Base-by-base conservation (phyloP, 64 coral and sea anemone genomes). In the Porites lutea region DNA sequence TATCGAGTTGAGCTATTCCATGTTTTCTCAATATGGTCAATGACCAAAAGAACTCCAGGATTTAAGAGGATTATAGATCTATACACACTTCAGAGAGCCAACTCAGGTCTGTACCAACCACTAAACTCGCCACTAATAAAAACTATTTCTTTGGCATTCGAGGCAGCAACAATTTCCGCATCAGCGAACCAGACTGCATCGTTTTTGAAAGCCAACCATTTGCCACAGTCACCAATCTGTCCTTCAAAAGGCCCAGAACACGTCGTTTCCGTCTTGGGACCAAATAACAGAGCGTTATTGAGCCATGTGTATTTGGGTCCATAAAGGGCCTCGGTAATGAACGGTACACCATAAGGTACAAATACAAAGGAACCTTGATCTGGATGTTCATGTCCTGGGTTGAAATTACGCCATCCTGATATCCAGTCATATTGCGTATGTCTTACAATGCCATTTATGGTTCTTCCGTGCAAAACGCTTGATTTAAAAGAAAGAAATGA, bases 261-360 rank as follows among this genome's bases (percentile, higher is more conserved):
- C 51, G 65, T 87, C 2, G 18, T 14, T 46, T 18, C 45, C 14
- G 82, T 70, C 47, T 75, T 11, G 3, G 83, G 71, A 0, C 82
- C 74, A 88, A 93, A 93, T 61, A 77, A 15, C 1, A 93, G 83
- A 4, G 15, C 91, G 50, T 93, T 93, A 53, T 93, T 93, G 0
- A 93, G 83, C 91, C 91, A 93, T 47, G 91, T 93, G 75, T 93
- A 93, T 86, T 93, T 93, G 3, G 91, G 91, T 13, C 91, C 91
- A 79, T 93, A 93, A 2, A 93, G 52, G 6, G 91, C 75, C 22
- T 93, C 91, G 1, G 91, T 93, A 8, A 93, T 93, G 12, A 93
- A 93, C 22, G 91, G 83, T 6, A 87, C 48, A 2, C 91, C 91
- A 16, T 78, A 68, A 9, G 91, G 91, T 2, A 53, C 79, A 77